Evolutionary conservation across 2,797 vertebrate genomes (phyloP), one percentile per base, ranked within the genome.

Genomic region (Ibycter americanus): DNA sequence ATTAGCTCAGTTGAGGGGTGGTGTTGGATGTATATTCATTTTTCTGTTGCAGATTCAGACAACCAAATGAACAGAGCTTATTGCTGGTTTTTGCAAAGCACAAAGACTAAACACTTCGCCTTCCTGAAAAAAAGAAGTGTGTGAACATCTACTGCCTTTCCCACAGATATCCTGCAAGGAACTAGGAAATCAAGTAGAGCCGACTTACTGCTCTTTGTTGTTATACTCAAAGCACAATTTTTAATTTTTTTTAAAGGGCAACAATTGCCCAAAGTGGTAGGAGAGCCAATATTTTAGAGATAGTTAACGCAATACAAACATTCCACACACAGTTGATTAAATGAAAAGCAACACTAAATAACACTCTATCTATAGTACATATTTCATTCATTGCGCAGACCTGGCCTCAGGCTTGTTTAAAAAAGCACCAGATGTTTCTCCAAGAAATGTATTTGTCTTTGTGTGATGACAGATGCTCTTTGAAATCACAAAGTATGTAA

Each of bases 401-500:
- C 93, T 98, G 93, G 97, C 98, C 98, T 61, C 77, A 90, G 98
- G 98, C 97, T 97, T 97, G 92, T 97, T 98, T 98, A 81, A 98
- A 98, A 98, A 98, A 97, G 96, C 95, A 98, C 98, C 98, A 98
- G 98, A 98, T 98, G 98, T 98, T 98, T 97, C 97, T 98, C 96
- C 92, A 96, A 98, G 96, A 98, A 98, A 98, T 97, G 96, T 97
- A 98, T 98, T 98, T 98, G 97, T 97, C 97, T 98, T 97, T 97
- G 94, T 98, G 95, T 96, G 97, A 98, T 98, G 98, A 98, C 98
- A 98, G 98, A 98, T 98, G 96, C 97, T 97, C 97, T 98, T 98
- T 98, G 97, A 98, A 98, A 98, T 98, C 97, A 94, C 83, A 90
- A 97, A 98, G 96, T 98, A 98, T 98, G 97, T 97, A 98, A 98